Base-by-base conservation (phyloP, 2,888 invertebrate species). In the Clitarchus hookeri region DNA sequence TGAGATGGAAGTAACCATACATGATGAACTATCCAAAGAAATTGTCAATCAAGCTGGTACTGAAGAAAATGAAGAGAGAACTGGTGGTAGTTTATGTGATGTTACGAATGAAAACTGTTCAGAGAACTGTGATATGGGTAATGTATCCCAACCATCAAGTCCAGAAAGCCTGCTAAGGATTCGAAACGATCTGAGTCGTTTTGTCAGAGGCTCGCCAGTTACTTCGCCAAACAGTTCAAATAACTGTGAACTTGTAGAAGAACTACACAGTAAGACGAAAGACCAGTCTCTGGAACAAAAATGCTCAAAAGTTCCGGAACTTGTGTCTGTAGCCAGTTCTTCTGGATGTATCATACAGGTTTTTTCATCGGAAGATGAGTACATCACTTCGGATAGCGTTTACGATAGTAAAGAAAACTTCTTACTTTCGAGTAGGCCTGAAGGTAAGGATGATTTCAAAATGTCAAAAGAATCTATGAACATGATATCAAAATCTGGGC, bases 341-440 rank as follows among this genome's bases (percentile, higher is more conserved):
- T n/a, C 65, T 23, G n/a, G 65, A 23, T 65, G 65, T 65, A 23
- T 65, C 65, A 23, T 65, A 65, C 19, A 65, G n/a, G 65, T 65
- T 23, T 65, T 65, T 23, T 16, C 65, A 65, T 16, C 65, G 65
- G 23, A 65, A 65, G 48, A 84, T 84, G 44, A 54, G 65, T 86
- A 86, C 84, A 86, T 86, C 9, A 86, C 84, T n/a, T 83, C 86
- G 4, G 86, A 86, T 48, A 84, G 84, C 44, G 36, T 25, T 27
- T 36, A 78, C 48, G n/a, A 48, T n/a, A 79, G 36, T 25, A 48
- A 78, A 9, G 79, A 77, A 79, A 48, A 36, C 3, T n/a, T 78
- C 79, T 65, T 65, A 23, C 19, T 16, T n/a, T n/a, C n/a, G n/a
- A 19, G 6, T 4, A 65, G 16, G n/a, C 19, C 65, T 19, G 65